Evolutionary conservation across 92 coral and sea anemone species (phyloP), one percentile per base, ranked within the genome.

Genomic region (Palythoa caribaeorum): DNA sequence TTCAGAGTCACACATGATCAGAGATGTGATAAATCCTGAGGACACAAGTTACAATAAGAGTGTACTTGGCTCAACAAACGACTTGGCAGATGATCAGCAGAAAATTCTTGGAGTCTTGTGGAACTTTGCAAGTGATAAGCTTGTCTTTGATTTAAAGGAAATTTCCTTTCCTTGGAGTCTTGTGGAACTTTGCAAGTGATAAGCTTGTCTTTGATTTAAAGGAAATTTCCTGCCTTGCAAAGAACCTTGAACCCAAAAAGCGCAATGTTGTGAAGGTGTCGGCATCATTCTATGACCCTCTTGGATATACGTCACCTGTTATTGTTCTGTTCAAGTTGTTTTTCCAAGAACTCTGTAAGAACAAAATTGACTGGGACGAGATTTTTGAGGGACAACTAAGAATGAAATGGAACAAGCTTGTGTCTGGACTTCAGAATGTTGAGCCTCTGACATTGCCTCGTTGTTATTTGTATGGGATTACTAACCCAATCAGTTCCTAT

Each of bases 221-320:
- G 12, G 38, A 52, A 70, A 88, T 88, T 38, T 75, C 83, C 54
- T 38, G 53, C 20, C 73, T 78, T 2, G 69, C 88, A 37, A 81
- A 19, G 13, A 84, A n/a, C 51, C 54, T 36, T 51, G 74, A 85
- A 28, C 83, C 89, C 20, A 76, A 76, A 53, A 87, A 77, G 85
- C 84, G 50, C 48, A 51, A 76, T 66, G 79, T 90, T 10, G 70
- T 81, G 21, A 68, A 77, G 54, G 83, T 83, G 54, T 63, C 86
- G 5, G 89, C 90, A 35, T 80, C 83, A 78, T 73, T 87, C 40
- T 91, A 91, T 50, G 90, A 90, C 50, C 93, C 88, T 2, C 28
- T 90, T 75, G 90, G 93, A n/a, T 90, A 79, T 55, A 52, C 80
- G 2, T 79, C 90, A 14, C 93, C 93, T 38, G 53, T 86, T 6